Percentiles rank a stretch among this genome's conserved stretches.
Conservation (phyloP, 2,888 invertebrate genomes). For the Pemphredon lugubris region DNA sequence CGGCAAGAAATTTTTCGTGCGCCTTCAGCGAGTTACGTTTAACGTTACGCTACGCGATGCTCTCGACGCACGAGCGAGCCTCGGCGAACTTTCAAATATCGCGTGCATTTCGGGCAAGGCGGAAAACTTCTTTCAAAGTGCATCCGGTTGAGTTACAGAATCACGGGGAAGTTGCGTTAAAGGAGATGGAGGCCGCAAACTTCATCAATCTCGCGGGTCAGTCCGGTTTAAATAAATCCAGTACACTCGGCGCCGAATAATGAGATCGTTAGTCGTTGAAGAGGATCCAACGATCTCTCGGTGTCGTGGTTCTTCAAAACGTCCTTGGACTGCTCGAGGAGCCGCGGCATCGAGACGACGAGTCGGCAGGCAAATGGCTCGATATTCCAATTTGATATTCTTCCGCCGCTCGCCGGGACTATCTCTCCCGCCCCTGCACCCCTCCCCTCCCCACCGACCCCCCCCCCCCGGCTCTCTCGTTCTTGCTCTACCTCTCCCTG, state of each 20-base stretch:
- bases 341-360: constrained; percentile 4
- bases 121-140: constrained; percentile 22
- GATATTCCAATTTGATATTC: constrained; percentile 51
- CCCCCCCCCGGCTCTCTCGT: too few species aligned
- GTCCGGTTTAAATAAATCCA: constrained; percentile 19
- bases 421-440: too few species aligned
- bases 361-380: constrained; percentile 33
- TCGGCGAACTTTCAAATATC: constrained; percentile 32
- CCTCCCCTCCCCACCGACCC: too few species aligned
- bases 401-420: constrained; percentile 10
- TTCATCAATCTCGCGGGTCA: constrained; percentile 14
- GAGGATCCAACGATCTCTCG: constrained; percentile 9
- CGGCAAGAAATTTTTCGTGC: too few species aligned
- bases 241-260: constrained; percentile 18
- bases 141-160: constrained; percentile 22
- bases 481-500: too few species aligned
- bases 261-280: constrained; percentile 37
- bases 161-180: constrained; percentile 38
- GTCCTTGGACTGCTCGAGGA: constrained; percentile 7
- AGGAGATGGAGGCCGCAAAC: constrained; percentile 7
- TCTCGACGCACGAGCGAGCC: constrained; percentile 21
- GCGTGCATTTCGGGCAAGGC: constrained; percentile 30
- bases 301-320: constrained; percentile 22
- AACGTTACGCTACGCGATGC: constrained; percentile 31
- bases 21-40: too few species aligned